phyloP scores from a whole-genome alignment of 2,888 invertebrate species.

The Amphipyra tragopoginis region DNA sequence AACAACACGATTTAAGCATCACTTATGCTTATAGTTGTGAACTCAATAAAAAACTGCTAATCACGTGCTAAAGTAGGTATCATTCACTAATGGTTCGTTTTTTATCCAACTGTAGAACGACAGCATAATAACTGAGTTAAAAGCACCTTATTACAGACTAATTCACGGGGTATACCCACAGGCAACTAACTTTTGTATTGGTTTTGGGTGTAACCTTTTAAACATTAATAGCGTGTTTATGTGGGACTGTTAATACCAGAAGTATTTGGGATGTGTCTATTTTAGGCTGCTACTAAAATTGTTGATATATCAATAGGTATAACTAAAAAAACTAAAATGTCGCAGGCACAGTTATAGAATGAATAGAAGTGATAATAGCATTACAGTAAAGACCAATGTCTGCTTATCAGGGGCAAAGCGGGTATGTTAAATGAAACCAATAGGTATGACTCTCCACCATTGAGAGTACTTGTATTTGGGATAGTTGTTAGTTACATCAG shows the following conservation, averaged over 20 bases:
- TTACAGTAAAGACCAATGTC: no score
- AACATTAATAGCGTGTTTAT: slow-evolving; percentile 2
- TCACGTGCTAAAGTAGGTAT: slow-evolving; percentile 44
- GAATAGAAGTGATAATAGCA: no score
- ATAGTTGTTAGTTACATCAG: no score
- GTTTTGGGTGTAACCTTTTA: slow-evolving; percentile 25
- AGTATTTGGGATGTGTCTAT: neutral
- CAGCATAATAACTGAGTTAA: slow-evolving; percentile 57
- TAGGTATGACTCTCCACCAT: no score
- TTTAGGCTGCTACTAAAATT: neutral
- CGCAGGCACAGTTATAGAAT: no score
- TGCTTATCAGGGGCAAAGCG: no score
- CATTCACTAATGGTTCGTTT: slow-evolving; percentile 56
- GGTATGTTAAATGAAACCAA: no score
- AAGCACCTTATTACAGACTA: slow-evolving; percentile 31
- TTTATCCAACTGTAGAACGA: slow-evolving; percentile 52
- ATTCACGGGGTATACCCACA: slow-evolving; percentile 3
- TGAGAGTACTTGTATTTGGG: no score
- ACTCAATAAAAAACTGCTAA: slow-evolving; percentile 49
- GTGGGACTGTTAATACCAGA: neutral
- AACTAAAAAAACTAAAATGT: no score
- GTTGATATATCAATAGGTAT: no score
- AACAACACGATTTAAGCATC: no score
- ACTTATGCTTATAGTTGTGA: neutral
- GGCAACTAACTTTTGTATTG: slow-evolving; percentile 27